Evolutionary conservation across 2,113 vertebrate species (phyloP).

Genomic region (Mellivora capensis): DNA sequence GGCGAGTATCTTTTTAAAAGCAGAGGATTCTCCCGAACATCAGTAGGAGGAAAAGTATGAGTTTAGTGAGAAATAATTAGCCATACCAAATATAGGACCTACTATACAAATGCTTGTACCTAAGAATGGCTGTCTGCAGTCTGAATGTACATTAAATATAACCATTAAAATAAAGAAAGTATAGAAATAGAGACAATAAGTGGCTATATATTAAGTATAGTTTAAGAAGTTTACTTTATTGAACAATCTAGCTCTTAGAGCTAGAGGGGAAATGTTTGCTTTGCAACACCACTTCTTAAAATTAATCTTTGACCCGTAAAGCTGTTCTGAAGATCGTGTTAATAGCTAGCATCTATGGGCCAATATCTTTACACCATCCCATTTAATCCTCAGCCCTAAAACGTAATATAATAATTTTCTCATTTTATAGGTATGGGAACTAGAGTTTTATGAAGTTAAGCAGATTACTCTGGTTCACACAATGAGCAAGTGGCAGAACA

Average conservation of each 20-base stretch:
- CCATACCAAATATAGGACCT: slow-evolving; percentile 45
- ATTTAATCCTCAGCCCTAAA: background rate
- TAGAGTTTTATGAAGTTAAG: background rate
- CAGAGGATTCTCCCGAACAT: background rate
- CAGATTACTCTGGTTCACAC: background rate
- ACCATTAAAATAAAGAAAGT: slow-evolving; percentile 6
- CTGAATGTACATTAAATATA: slow-evolving; percentile 5
- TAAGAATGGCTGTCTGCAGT: slow-evolving; percentile 53
- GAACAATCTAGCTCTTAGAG: background rate
- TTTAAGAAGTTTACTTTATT: slow-evolving; percentile 7
- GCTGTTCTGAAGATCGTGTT: background rate
- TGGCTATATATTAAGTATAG: background rate
- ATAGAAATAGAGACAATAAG: slow-evolving; percentile 9
- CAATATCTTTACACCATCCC: background rate
- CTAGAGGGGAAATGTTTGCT: background rate
- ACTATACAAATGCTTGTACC: background rate
- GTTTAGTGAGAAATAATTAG: slow-evolving; percentile 38
- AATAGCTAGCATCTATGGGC: background rate
- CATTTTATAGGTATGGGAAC: background rate
- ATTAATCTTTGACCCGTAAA: background rate
- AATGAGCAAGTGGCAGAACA: background rate
- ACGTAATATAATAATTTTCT: background rate
- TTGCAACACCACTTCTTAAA: background rate
- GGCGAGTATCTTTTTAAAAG: background rate
- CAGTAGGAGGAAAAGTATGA: background rate